Percentiles rank a stretch among this genome's conserved stretches.
phyloP scores from a whole-genome alignment of 92 coral and sea anemone species.

The Phenganax subtilis region DNA sequence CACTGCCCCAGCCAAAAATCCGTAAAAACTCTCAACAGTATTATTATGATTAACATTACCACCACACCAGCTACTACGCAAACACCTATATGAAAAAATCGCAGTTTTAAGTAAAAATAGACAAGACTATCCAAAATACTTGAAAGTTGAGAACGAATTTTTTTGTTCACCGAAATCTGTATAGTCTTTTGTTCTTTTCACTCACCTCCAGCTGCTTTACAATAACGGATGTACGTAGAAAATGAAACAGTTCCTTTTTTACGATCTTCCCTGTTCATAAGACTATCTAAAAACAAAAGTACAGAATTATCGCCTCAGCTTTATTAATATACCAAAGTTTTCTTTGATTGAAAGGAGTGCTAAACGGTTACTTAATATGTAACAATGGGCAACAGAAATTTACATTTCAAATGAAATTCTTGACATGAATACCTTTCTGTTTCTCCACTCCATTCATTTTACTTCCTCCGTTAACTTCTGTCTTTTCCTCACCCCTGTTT shows the following conservation, averaged over 20 bases:
- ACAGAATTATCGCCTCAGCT: too few relatives aligned
- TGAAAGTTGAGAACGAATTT: too few relatives aligned
- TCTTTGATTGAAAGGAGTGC: background rate
- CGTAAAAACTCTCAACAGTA: slow-evolving; percentile 58
- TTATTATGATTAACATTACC: slow-evolving; percentile 49
- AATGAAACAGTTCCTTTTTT: slow-evolving; percentile 59
- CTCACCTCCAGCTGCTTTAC: slow-evolving; percentile 70
- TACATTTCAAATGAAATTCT: background rate
- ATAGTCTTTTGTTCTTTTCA: too few relatives aligned
- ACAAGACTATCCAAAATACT: too few relatives aligned
- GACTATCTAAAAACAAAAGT: slow-evolving; percentile 45
- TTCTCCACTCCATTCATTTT: slow-evolving; percentile 21
- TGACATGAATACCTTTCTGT: slow-evolving; percentile 7
- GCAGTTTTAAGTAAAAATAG: background rate
- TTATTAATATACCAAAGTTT: too few relatives aligned
- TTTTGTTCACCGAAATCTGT: too few relatives aligned
- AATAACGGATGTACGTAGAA: slow-evolving; percentile 57
- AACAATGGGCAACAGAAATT: background rate
- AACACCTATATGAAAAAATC: slow-evolving; percentile 47
- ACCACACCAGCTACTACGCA: slow-evolving; percentile 48
- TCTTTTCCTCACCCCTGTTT: background rate
- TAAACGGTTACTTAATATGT: background rate
- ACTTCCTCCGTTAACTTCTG: background rate
- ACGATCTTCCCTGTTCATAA: slow-evolving; percentile 63
- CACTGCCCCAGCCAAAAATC: slow-evolving; percentile 70